Conservation (phyloP, 2,797 vertebrate genomes). For the Phrynocephalus vlangalii region DNA sequence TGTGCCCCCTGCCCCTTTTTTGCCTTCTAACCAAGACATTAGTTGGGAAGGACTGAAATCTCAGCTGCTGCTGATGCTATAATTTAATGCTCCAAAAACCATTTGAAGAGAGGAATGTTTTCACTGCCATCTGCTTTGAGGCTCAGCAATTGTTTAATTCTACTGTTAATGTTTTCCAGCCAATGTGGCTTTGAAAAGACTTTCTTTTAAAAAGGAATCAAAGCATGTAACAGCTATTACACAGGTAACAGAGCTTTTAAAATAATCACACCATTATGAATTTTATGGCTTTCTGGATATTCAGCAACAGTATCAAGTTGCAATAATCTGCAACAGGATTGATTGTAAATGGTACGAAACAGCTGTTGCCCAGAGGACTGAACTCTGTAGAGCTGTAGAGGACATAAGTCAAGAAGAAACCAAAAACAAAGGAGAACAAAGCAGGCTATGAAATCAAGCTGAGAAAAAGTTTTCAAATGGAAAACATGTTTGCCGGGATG, state of each 20-base stretch:
- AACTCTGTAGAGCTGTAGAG: not conserved
- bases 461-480: not conserved
- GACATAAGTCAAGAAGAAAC: not conserved
- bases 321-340: conserved; percentile 24
- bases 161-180: not conserved
- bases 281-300: conserved; percentile 4
- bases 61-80: not conserved
- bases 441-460: not conserved
- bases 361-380: conserved; percentile 23
- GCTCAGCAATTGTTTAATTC: conserved; percentile 25
- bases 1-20: not conserved
- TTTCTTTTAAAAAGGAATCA: not conserved
- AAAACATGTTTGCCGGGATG: not conserved
- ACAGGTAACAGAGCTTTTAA: conserved; percentile 34
- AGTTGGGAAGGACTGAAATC: not conserved
- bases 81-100: conserved; percentile 5
- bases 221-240: conserved; percentile 23
- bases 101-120: not conserved
- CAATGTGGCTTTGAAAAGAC: conserved; percentile 14
- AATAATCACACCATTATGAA: conserved; percentile 37
- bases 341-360: conserved; percentile 24
- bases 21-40: not conserved
- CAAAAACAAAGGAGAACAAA: not conserved
- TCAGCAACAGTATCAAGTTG: conserved; percentile 29
- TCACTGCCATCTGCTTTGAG: conserved; percentile 20